Percentiles rank a stretch among this genome's conserved stretches.
These are phyloP conservation scores for Stegana nigrithorax DNA, from an alignment of 2,888 invertebrate genomes.

Conservation along the genomic window DNA sequence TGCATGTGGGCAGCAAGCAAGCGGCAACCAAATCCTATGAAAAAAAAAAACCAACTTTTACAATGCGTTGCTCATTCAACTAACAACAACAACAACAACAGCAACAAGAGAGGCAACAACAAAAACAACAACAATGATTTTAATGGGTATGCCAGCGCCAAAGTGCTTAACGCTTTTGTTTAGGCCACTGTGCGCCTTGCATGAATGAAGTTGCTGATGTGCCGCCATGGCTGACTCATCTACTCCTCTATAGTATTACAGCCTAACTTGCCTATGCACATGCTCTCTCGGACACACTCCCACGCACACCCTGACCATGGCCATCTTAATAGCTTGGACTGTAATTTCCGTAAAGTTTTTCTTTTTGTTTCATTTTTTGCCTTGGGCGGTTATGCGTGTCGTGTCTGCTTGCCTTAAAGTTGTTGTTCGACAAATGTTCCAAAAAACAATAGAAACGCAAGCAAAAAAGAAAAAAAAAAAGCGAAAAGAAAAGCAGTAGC, in stretches of 20 bases:
- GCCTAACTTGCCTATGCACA: neutral
- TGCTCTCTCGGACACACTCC: too few relatives aligned
- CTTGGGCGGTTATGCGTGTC: neutral
- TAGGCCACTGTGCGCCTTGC: neutral
- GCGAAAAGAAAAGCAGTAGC: too few relatives aligned
- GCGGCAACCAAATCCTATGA: too few relatives aligned
- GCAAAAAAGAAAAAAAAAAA: slow-evolving; percentile 24
- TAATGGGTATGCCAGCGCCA: neutral
- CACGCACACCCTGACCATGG: neutral
- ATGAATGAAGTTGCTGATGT: slow-evolving; percentile 4
- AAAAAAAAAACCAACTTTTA: too few relatives aligned
- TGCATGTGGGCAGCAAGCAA: too few relatives aligned
- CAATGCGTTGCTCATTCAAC: too few relatives aligned
- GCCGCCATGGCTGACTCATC: slow-evolving; percentile 20
- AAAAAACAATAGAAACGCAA: slow-evolving; percentile 33
- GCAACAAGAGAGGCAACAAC: neutral
- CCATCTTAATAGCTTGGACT: slow-evolving; percentile 15
- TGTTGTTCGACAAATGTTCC: slow-evolving; percentile 15
- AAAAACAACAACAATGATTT: neutral
- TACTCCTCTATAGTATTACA: neutral
- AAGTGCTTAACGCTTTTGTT: slow-evolving; percentile 12
- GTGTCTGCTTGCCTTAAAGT: slow-evolving; percentile 13
- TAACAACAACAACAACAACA: neutral
- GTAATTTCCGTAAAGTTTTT: slow-evolving; percentile 24
- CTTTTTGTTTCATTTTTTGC: slow-evolving; percentile 8